These are phyloP conservation scores for Falco peregrinus DNA, from an alignment of 2,797 vertebrate genomes.

Conservation along the genomic window DNA sequence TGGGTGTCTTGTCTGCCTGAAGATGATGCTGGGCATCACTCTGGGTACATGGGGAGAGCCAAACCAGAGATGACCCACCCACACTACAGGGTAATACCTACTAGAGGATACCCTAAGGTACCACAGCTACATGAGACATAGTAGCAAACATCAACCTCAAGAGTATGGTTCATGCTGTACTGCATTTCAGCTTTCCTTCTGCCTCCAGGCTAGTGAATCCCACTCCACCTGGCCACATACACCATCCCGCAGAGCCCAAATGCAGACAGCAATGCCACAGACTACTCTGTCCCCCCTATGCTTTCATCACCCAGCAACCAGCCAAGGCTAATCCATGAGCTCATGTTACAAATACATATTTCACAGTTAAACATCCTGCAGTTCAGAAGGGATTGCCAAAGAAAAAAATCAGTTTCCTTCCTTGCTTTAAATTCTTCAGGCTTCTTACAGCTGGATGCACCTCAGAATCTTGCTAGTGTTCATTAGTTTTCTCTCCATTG, in stretches of 20 bases:
- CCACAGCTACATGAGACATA: not conserved
- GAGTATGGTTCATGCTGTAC: not conserved
- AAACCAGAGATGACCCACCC: not conserved
- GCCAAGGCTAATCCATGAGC: not conserved
- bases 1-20: not conserved
- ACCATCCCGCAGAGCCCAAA: slow-evolving; percentile 52
- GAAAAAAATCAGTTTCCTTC: not conserved
- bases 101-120: not conserved
- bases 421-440: slow-evolving; percentile 2
- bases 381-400: not conserved
- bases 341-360: not conserved
- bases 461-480: not conserved
- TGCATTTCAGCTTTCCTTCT: not conserved
- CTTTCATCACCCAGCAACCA: not conserved
- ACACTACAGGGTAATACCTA: not conserved
- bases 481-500: not conserved
- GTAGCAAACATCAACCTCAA: not conserved
- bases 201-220: slow-evolving; percentile 40
- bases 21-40: not conserved
- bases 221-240: slow-evolving; percentile 24
- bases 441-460: not conserved
- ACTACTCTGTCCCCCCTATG: not conserved
- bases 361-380: slow-evolving; percentile 40
- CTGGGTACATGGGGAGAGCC: not conserved
- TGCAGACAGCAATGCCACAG: slow-evolving; percentile 25